phyloP scores from a whole-genome alignment of 2,113 vertebrate species.

The Gavia stellata region DNA sequence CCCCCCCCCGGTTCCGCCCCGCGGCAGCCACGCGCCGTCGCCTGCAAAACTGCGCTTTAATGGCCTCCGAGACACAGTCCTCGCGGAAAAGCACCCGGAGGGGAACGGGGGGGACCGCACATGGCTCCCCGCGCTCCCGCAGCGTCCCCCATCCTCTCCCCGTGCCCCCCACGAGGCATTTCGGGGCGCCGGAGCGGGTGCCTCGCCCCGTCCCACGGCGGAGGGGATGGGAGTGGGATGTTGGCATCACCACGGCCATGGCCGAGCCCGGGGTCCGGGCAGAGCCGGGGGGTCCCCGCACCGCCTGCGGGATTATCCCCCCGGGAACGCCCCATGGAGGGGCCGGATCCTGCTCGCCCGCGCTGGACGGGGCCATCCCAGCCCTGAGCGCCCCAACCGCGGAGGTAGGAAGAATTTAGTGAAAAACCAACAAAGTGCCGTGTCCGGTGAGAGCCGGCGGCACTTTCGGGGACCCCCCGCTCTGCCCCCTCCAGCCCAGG shows the following conservation, averaged over 20 bases:
- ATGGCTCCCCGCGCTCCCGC: neutral
- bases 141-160: neutral
- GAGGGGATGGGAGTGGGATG: neutral
- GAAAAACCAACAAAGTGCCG: neutral
- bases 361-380: no score
- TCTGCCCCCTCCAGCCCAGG: neutral
- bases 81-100: neutral
- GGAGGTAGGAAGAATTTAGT: neutral
- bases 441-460: rapidly evolving
- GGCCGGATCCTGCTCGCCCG: neutral
- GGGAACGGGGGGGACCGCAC: no score
- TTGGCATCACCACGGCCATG: neutral
- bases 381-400: neutral
- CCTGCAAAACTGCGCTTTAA: constrained; percentile 40
- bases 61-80: constrained; percentile 8
- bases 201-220: neutral
- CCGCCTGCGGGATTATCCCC: no score
- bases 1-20: neutral
- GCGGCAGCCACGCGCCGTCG: neutral
- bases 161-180: no score
- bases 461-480: neutral
- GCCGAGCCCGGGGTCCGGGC: neutral
- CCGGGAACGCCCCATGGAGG: neutral
- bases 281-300: neutral
- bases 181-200: neutral